Evolutionary conservation across 1,140 invertebrate genomes (phyloP).

Genomic region (Meteorus sp.): DNA sequence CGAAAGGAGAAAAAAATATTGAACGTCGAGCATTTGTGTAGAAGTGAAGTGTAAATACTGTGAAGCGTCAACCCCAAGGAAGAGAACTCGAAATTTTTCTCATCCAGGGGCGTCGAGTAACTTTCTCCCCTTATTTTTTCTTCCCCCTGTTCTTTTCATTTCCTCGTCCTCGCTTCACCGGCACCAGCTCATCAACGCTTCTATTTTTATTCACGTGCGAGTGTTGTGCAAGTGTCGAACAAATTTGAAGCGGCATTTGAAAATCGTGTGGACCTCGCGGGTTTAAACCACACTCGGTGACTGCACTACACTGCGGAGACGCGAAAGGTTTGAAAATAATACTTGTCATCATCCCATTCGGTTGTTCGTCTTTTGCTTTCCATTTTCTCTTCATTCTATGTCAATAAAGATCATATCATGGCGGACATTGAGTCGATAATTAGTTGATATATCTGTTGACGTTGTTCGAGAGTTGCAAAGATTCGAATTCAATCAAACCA

Average conservation of each 20-base stretch:
- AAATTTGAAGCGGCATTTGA: slow-evolving; percentile 40
- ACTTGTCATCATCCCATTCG: neutral
- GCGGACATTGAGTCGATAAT: no score
- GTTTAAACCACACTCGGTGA: neutral
- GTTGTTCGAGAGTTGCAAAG: no score
- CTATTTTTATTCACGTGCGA: slow-evolving; percentile 30
- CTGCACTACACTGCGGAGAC: neutral
- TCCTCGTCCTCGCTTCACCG: slow-evolving; percentile 43
- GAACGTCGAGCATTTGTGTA: no score
- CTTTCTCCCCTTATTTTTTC: neutral
- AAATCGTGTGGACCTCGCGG: slow-evolving; percentile 25
- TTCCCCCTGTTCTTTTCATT: no score
- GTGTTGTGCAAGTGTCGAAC: slow-evolving; percentile 56
- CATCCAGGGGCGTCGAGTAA: slow-evolving; percentile 28
- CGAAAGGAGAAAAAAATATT: no score
- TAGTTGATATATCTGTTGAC: no score
- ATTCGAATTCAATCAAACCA: no score
- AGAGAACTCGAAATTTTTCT: no score
- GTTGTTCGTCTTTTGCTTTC: neutral
- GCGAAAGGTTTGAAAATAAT: slow-evolving; percentile 1
- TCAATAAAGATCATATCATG: no score
- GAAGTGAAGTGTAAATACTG: no score
- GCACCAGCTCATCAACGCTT: slow-evolving; percentile 17
- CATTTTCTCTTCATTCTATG: no score
- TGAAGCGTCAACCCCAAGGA: no score